Evolutionary conservation across 1,140 invertebrate genomes (phyloP), one percentile per base, ranked within the genome.

Genomic region (Drosophila suzukii): DNA sequence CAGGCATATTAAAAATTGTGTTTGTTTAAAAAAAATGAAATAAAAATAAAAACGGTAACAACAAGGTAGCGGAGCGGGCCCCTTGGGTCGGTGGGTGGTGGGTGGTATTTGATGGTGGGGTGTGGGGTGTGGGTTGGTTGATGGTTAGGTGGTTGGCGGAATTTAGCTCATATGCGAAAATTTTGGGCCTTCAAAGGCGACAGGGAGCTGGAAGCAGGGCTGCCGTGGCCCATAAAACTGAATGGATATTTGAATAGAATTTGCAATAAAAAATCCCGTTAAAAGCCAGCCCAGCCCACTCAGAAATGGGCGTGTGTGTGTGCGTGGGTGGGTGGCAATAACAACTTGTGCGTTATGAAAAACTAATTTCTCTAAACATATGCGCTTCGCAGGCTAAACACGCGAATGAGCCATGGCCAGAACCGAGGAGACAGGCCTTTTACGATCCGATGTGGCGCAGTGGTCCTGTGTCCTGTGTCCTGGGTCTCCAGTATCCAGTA

Each of bases 341-440:
- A 83, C 86, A 91, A 91, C 89, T 91, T 91, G 80, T 84, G 89
- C 83, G 89, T 91, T 91, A 91, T 91, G 89, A 83, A 86, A 91
- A 91, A 91, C 89, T 91, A 91, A 91, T 91, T 91, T 91, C 89
- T 91, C 89, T 91, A 91, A 91, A 91, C 89, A 91, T 91, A 91
- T 91, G 89, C 83, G 84, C 77, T 86, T 88, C 72, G 65, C 68
- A 79, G 72, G 83, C 65, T 76, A 78, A 78, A 63, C 75, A 77
- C 70, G 57, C 63, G 49, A 71, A 71, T 47, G 51, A 73, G 46
- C 56, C 53, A 39, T 17, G 54, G 41, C 41, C 17, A 34, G 1
- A 4, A 11, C n/a, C 36, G 11, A 20, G 43, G 27, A 20, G 56
- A 57, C 41, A 27, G 47, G 60, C 56, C 62, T 76, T 81, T 75